phyloP scores from a whole-genome alignment of 2,888 invertebrate species.

The Cremastinae sp. region DNA sequence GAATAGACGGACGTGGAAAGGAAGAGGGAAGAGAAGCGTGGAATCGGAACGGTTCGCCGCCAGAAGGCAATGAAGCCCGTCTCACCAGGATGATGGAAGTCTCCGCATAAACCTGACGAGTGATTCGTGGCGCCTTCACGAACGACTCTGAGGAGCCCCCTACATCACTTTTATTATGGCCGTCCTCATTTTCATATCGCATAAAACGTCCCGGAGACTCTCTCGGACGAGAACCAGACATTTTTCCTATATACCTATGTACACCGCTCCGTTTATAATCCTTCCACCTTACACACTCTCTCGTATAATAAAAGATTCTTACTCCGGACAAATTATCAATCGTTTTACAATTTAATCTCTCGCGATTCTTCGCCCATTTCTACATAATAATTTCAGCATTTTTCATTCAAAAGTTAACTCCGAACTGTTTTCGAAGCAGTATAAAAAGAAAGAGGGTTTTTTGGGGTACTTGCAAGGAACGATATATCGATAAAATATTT shows the following conservation, averaged over 20 bases:
- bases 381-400: no score
- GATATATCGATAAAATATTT: no score
- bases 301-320: constrained; percentile 48
- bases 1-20: constrained; percentile 40
- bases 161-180: constrained; percentile 80
- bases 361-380: neutral
- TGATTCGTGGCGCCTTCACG: constrained; percentile 80
- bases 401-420: no score
- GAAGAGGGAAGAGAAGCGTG: constrained; percentile 66
- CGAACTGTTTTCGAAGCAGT: no score
- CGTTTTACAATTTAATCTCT: constrained; percentile 3
- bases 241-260: constrained; percentile 47
- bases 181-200: constrained; percentile 80
- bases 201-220: constrained; percentile 75
- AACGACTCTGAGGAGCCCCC: constrained; percentile 79
- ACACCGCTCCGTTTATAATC: constrained; percentile 52
- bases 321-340: constrained; percentile 41
- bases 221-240: constrained; percentile 10
- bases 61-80: constrained; percentile 80
- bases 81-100: constrained; percentile 80
- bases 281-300: constrained; percentile 57
- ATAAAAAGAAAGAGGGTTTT: no score
- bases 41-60: constrained; percentile 72
- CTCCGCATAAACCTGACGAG: constrained; percentile 80
- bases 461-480: no score